Evolutionary conservation across 2,113 vertebrate species (phyloP).

Genomic region (Brienomyrus longianalis): DNA sequence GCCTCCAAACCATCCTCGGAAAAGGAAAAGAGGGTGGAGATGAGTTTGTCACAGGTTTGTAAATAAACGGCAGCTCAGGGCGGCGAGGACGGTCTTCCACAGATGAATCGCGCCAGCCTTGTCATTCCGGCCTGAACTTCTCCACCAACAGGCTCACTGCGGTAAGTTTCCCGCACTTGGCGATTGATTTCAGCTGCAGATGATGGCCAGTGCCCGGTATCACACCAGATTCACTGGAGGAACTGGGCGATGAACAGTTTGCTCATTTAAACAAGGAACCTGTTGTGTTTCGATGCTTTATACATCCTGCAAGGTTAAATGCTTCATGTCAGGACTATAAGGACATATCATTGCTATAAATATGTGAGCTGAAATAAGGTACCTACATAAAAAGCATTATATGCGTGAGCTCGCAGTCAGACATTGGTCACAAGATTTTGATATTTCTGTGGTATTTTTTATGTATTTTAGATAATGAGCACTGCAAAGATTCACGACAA

Average conservation of each 20-base stretch:
- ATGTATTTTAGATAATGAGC: constrained; percentile 49
- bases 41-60: constrained; percentile 17
- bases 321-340: background rate
- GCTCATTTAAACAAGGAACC: background rate
- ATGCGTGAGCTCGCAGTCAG: background rate
- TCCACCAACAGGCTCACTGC: background rate
- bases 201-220: background rate
- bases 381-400: background rate
- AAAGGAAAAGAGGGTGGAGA: constrained; percentile 18
- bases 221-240: background rate
- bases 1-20: constrained; percentile 8
- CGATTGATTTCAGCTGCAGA: background rate
- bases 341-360: background rate
- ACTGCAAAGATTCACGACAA: constrained; percentile 57
- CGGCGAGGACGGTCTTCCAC: background rate
- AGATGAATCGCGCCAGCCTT: background rate
- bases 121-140: background rate
- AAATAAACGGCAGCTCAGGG: constrained; percentile 13
- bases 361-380: background rate
- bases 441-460: background rate
- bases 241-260: background rate
- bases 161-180: background rate
- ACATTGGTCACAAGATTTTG: background rate
- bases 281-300: background rate
- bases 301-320: background rate